Evolutionary conservation across 35 echinoderm and acorn worm genomes (phyloP).

Genomic region (Amphiura filiformis): DNA sequence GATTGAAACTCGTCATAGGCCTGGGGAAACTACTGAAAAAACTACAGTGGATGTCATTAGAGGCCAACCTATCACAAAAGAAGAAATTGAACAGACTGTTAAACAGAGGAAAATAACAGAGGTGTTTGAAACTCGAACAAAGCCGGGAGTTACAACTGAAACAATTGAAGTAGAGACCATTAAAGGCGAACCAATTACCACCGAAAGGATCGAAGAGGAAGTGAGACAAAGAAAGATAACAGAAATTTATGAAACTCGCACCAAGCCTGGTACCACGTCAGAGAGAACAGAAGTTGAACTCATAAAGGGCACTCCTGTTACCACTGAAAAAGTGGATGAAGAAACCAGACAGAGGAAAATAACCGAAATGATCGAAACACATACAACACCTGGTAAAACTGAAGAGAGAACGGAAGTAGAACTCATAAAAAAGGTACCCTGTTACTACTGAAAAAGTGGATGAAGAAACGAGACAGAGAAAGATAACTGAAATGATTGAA

Average conservation of each 20-base stretch:
- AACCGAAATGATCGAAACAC: neutral
- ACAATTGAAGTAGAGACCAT: neutral
- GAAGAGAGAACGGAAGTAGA: constrained; percentile 66
- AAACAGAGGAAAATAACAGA: neutral
- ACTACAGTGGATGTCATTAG: neutral
- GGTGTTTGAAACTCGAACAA: neutral
- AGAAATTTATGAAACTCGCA: neutral
- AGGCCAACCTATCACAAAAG: neutral
- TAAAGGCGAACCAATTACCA: neutral
- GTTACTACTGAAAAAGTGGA: constrained; percentile 20
- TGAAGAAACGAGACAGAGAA: neutral
- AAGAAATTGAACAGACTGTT: neutral
- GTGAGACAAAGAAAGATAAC: neutral
- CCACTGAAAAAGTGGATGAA: neutral
- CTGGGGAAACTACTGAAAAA: neutral
- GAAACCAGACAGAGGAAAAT: constrained; percentile 11
- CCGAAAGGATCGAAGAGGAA: neutral
- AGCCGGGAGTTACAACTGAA: neutral
- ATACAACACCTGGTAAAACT: neutral
- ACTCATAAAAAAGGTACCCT: constrained; percentile 54
- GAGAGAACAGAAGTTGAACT: neutral
- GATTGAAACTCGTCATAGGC: neutral
- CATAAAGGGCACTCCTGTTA: neutral
- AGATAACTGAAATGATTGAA: constrained; percentile 1
- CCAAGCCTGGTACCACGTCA: neutral